Base-by-base conservation (phyloP, 2,113 vertebrate genomes). In the Solea senegalensis region DNA sequence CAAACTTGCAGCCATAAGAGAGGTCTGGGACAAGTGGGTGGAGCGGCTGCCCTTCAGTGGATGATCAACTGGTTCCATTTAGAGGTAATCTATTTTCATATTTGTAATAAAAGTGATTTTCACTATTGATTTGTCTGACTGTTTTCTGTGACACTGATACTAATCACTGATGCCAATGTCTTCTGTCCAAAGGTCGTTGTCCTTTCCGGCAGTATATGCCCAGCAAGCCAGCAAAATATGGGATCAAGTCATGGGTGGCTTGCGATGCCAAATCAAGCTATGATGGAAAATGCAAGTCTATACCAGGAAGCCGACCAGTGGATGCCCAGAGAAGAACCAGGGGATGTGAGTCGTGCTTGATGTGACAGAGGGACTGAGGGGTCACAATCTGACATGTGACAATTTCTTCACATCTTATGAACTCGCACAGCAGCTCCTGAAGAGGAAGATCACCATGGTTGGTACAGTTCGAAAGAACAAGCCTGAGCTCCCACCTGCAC, bases 401-500 rank as follows among this genome's bases (percentile, higher is more conserved):
- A 41, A 12, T 45, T 45, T 45, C 57, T 60, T 45, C 10, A 45
- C 57, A 14, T 7, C 15, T 8, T 59, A 16, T 12, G 57, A 44
- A 43, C 40, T 27, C 21, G 9, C n/a, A 8, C 57, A 60, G 41
- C n/a, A 13, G 41, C 16, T 26, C 10, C 57, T 60, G n/a, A 26
- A 45, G 57, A 44, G 10, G 57, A 45, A 21, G 21, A 21, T 21
- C 21, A 21, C 21, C 21, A 21, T 21, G 21, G 21, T 21, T 21
- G 10, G 3, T 14, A n/a, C 49, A 21, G n/a, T 21, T 21, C 7
- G 16, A 26, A 53, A 53, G 51, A 53, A 53, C 51, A 53, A 53
- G n/a, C 51, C 51, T 53, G 51, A 26, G 51, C n/a, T 53, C 51
- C 51, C 51, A 21, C n/a, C 51, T 53, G 51, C 16, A 21, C 51